Evolutionary conservation across 2,797 vertebrate genomes (phyloP), one percentile per base, ranked within the genome.

Genomic region (Pachyuromys duprasi): DNA sequence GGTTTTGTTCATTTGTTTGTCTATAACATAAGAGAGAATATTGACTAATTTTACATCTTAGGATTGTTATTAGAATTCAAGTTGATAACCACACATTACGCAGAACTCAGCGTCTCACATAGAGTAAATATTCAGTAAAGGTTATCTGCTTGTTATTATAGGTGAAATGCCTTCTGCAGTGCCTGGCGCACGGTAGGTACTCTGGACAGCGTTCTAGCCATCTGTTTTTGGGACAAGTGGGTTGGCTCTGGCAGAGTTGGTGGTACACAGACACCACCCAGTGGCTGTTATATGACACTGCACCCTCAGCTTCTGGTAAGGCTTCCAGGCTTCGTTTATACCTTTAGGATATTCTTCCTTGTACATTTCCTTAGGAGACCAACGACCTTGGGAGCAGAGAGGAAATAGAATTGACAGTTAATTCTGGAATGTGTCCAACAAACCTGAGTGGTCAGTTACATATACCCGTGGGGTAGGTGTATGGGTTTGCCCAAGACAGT

Each of bases 51-150:
- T 49, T 70, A 31, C 89, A 33, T 80, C 31, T 81, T 70, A 60
- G 65, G 65, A 75, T 89, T 60, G 36, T n/a, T 69, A 26, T 90
- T 82, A 92, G 31, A 90, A 87, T 82, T 91, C 57, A 87, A 91
- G 39, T 42, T 89, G 57, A 82, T 42, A 57, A 63, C 60, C 39
- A 13, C 0, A 1, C 49, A 82, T 24, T 57, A 69, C 36, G n/a
- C 20, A 74, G 79, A 86, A 62, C 33, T 45, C 17, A 36, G 14
- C 17, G n/a, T 84, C 83, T 82, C 53, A 17, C 70, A n/a, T 33
- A 63, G 76, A 78, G 20, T 13, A 95, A 91, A 60, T 78, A 57
- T 22, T 65, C 63, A 87, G 28, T 45, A 33, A 82, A 70, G 62
- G 11, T 60, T 88, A 70, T n/a, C 36, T 70, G 62, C 62, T 84